Percentiles rank a stretch among this genome's conserved stretches.
These are phyloP conservation scores for Heliconius ethilla DNA, from an alignment of 2,888 invertebrate genomes.

Conservation along the genomic window DNA sequence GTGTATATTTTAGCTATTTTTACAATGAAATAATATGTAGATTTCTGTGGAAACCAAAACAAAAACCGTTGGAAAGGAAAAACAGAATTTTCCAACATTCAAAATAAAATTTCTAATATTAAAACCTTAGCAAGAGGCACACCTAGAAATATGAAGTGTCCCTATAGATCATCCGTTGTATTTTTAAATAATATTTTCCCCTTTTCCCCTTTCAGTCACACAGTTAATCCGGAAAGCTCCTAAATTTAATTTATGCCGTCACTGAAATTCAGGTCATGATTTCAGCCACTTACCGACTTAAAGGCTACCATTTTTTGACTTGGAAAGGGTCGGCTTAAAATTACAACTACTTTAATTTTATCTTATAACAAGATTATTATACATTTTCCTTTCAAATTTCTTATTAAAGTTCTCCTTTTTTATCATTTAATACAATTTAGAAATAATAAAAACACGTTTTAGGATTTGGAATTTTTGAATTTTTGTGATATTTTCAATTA, in stretches of 20 bases:
- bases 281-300: slow-evolving; percentile 24
- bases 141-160: slow-evolving; percentile 1
- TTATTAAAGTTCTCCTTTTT: neutral
- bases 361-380: neutral
- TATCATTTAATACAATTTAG: neutral
- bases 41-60: neutral
- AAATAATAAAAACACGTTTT: neutral
- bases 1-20: neutral
- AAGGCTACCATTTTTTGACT: slow-evolving; percentile 24
- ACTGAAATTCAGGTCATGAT: slow-evolving; percentile 25
- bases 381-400: neutral
- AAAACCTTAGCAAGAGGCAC: neutral
- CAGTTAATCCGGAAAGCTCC: slow-evolving; percentile 19
- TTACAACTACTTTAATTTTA: neutral
- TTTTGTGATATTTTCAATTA: neutral
- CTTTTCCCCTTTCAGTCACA: slow-evolving; percentile 25
- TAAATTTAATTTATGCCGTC: slow-evolving; percentile 26
- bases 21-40: neutral
- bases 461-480: neutral
- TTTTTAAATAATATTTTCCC: slow-evolving; percentile 20
- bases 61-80: neutral
- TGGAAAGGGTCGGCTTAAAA: slow-evolving; percentile 13
- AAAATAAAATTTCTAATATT: neutral
- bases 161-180: slow-evolving; percentile 13
- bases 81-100: neutral